These are phyloP conservation scores for Sebastes taczanowskii DNA, from an alignment of 2,797 vertebrate genomes.

Conservation along the genomic window DNA sequence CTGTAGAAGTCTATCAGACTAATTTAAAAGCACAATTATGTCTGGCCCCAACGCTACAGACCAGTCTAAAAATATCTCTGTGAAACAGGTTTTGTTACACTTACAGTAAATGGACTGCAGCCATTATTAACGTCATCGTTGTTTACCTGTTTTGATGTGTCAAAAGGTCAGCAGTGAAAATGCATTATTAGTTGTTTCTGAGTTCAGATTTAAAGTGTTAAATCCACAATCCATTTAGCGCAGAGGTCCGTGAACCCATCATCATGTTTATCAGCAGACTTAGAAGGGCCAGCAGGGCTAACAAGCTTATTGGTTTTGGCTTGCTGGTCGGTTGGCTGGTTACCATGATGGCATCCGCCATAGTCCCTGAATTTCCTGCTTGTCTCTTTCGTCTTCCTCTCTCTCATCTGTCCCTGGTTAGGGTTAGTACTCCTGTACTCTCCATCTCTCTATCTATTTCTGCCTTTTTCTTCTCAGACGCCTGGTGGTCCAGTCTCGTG, in stretches of 20 bases:
- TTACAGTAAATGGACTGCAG: neutral
- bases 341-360: neutral
- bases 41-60: neutral
- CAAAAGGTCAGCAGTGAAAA: neutral
- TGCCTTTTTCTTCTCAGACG: conserved; percentile 1
- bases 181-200: neutral
- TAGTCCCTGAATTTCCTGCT: neutral
- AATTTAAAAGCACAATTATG: neutral
- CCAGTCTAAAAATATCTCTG: neutral
- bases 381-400: neutral
- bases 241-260: conserved; percentile 7
- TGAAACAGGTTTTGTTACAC: neutral
- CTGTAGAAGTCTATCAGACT: no score
- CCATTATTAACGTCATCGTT: neutral
- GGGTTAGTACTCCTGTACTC: neutral
- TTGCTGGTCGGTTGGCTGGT: neutral
- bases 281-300: conserved; percentile 6
- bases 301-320: conserved; percentile 32
- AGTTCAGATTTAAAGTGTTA: neutral
- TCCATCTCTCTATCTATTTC: neutral
- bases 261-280: conserved; percentile 26
- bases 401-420: neutral
- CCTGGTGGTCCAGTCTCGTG: conserved; percentile 55
- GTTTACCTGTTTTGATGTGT: neutral
- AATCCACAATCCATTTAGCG: conserved; percentile 17